Base-by-base conservation (phyloP, 2,797 vertebrate genomes). In the Meda fulgida region DNA sequence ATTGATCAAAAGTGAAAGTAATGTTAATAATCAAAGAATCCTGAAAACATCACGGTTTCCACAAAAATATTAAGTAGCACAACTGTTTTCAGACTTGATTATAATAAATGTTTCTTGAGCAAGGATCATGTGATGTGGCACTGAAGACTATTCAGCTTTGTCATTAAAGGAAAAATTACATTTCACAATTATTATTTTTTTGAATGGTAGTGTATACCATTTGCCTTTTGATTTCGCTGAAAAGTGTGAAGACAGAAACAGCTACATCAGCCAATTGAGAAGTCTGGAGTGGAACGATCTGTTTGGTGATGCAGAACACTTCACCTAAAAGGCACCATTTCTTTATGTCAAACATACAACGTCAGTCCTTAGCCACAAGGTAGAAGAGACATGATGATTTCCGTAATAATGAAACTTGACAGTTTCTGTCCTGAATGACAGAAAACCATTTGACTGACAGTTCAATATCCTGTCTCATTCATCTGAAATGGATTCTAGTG, bases 361-460 rank as follows among this genome's bases (percentile, higher is more conserved):
- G 71, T 87, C 7, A 18, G 51, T 70, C 63, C 38, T 60, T 63
- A 40, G 14, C 36, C 55, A 43, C 40, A 26, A 43, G 76, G 16
- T 26, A 60, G n/a, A 51, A 81, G 66, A 55, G 79, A 55, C 79
- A 21, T 16, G 11, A 0, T 80, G 84, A 84, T 85, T 31, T 78
- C 55, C 16, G 16, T 34, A 38, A 43, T 65, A 26, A 71, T 38
- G 48, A 79, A 71, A 51, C 53, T 48, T 26, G 67, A 80, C 55
- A 65, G 66, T 79, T 51, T 85, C 76, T 51, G 29, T 85, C 67
- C 38, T 71, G 8, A 85, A 80, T 51, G 67, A 72, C 55, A 73
- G 67, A 72, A 85, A 85, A 29, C 46, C 38, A 65, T 85, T 80
- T 85, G 83, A 85, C 51, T 79, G 83, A 85, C 83, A 85, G 83